Evolutionary conservation across 2,113 vertebrate genomes (phyloP).

Genomic region (Charadrius vociferus): DNA sequence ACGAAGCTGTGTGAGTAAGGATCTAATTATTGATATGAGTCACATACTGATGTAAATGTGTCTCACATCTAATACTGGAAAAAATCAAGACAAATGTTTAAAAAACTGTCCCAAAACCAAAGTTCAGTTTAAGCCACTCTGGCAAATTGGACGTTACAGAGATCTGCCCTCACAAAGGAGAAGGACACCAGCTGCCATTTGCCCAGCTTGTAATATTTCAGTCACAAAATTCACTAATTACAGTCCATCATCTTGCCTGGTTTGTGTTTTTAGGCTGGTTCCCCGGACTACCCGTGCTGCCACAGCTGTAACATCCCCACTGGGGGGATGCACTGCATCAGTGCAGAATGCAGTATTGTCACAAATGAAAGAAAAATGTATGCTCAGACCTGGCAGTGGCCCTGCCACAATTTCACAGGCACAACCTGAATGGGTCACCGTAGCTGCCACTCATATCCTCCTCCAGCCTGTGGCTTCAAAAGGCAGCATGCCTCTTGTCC

Average conservation of each 20-base stretch:
- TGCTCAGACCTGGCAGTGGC: neutral
- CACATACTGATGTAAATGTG: neutral
- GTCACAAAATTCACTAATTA: neutral
- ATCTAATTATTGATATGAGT: constrained; percentile 17
- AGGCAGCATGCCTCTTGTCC: neutral
- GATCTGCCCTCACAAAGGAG: neutral
- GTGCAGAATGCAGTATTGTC: neutral
- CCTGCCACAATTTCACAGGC: neutral
- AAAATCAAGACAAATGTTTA: neutral
- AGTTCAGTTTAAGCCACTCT: neutral
- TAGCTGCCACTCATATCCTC: neutral
- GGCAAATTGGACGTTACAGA: neutral
- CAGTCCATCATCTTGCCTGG: neutral
- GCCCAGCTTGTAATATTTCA: neutral
- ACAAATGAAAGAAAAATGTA: neutral
- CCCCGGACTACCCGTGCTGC: fast-evolving
- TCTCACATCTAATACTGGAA: neutral
- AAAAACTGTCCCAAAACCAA: neutral
- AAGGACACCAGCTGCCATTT: neutral
- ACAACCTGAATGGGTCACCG: neutral
- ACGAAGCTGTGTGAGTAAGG: neutral
- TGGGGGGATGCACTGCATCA: neutral
- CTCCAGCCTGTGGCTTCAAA: neutral
- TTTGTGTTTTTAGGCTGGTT: neutral
- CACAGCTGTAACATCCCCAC: neutral